Evolutionary conservation across 2,797 vertebrate genomes (phyloP).

Genomic region (Lepus oiostolus): DNA sequence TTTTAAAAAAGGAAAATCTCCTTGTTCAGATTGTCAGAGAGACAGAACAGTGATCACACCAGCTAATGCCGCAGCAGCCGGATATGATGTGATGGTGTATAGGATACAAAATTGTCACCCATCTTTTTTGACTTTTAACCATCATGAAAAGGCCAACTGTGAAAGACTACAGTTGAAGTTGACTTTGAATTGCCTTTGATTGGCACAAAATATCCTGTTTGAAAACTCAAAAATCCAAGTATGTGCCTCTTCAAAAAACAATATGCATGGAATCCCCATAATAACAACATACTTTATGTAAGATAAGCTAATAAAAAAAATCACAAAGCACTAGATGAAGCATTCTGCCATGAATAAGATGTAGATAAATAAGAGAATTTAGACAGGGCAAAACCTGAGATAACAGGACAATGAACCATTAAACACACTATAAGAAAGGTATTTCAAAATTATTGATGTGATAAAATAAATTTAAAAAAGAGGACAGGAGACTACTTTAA

Average conservation of each 20-base stretch:
- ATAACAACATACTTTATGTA: not conserved
- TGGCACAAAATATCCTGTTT: not conserved
- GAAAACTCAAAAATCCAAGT: not conserved
- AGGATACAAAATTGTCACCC: not conserved
- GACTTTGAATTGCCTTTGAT: not conserved
- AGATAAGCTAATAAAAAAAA: constrained; percentile 6
- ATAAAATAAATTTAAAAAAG: not conserved
- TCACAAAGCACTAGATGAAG: not conserved
- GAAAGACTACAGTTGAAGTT: not conserved
- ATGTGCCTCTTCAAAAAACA: not conserved
- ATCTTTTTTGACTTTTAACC: not conserved
- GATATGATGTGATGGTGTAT: no score
- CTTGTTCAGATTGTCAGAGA: not conserved
- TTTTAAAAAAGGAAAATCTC: not conserved
- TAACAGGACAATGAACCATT: not conserved
- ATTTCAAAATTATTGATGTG: not conserved
- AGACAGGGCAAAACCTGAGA: not conserved
- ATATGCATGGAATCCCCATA: not conserved
- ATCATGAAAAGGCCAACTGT: not conserved
- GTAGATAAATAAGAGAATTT: constrained; percentile 5
- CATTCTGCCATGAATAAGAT: not conserved
- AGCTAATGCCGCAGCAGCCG: fast-evolving
- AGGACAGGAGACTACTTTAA: not conserved
- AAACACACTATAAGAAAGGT: not conserved
- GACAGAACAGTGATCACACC: not conserved